phyloP scores from a whole-genome alignment of 1,140 invertebrate genomes.

The Vanessa atalanta region DNA sequence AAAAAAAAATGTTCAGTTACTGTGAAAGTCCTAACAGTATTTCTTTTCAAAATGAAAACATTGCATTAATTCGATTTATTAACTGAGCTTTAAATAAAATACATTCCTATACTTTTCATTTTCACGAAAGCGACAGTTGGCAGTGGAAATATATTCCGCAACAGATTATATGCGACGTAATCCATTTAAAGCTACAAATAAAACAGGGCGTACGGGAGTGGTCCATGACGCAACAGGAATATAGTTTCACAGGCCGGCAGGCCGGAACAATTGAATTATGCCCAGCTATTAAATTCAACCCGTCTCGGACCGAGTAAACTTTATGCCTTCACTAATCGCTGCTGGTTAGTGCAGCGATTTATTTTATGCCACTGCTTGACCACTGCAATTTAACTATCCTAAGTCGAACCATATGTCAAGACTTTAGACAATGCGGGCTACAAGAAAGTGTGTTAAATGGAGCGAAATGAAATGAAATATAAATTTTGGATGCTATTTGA shows the following conservation, averaged over 20 bases:
- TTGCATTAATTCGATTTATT: background rate
- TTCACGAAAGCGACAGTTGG: conserved; percentile 30
- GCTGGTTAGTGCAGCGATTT: conserved; percentile 50
- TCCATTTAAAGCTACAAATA: conserved; percentile 51
- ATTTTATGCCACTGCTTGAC: conserved; percentile 45
- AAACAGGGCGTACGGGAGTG: conserved; percentile 38
- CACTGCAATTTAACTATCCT: conserved; percentile 31
- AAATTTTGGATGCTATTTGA: background rate
- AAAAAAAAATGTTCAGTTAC: too few relatives aligned
- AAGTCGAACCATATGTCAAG: conserved; percentile 26
- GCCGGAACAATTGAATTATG: conserved; percentile 73
- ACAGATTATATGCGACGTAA: conserved; percentile 48
- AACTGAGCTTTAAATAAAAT: conserved; percentile 6
- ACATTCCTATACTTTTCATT: conserved; percentile 34
- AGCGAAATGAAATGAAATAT: background rate
- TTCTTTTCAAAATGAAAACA: background rate
- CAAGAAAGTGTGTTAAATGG: background rate
- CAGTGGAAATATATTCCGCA: conserved; percentile 42
- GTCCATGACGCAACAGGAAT: conserved; percentile 53
- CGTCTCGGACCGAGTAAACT: conserved; percentile 48
- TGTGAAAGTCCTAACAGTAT: background rate
- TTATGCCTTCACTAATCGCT: conserved; percentile 52
- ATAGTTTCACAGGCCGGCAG: conserved; percentile 65
- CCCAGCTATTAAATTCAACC: conserved; percentile 67
- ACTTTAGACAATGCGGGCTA: conserved; percentile 4